Evolutionary conservation across 2,113 vertebrate species (phyloP).

Genomic region (Telmatochromis sp.): DNA sequence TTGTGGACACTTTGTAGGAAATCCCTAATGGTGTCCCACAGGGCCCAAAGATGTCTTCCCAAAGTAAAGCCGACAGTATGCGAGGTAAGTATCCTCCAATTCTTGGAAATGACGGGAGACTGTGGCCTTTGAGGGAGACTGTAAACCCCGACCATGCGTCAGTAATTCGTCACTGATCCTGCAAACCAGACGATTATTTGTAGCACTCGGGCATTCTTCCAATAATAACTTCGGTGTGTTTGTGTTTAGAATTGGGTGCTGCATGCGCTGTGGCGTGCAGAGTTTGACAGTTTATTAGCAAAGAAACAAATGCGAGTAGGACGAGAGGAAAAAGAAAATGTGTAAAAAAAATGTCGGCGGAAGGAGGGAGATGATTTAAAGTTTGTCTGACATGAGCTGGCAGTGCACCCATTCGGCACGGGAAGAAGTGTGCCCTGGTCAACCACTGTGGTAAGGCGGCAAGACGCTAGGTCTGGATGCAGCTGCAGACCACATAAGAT

Average conservation of each 20-base stretch:
- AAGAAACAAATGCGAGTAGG: not conserved
- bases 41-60: not conserved
- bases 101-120: slow-evolving; percentile 15
- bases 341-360: not conserved
- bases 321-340: not conserved
- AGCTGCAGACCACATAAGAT: not conserved
- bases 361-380: not conserved
- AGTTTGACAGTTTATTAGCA: not conserved
- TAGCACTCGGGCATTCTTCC: slow-evolving; percentile 38
- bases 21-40: not conserved
- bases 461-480: not conserved
- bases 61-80: not conserved
- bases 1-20: not conserved
- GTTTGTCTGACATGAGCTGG: not conserved
- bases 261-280: not conserved
- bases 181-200: slow-evolving; percentile 60
- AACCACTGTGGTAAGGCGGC: not conserved
- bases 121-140: slow-evolving; percentile 26
- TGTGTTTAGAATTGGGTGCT: slow-evolving; percentile 14
- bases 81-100: slow-evolving; percentile 15
- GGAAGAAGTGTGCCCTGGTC: not conserved
- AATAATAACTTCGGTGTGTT: slow-evolving; percentile 45
- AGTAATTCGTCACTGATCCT: slow-evolving; percentile 60
- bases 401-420: not conserved
- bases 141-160: slow-evolving; percentile 62